These are phyloP conservation scores for Isotomurus palustris DNA, from an alignment of 2,888 invertebrate species.

Conservation along the genomic window DNA sequence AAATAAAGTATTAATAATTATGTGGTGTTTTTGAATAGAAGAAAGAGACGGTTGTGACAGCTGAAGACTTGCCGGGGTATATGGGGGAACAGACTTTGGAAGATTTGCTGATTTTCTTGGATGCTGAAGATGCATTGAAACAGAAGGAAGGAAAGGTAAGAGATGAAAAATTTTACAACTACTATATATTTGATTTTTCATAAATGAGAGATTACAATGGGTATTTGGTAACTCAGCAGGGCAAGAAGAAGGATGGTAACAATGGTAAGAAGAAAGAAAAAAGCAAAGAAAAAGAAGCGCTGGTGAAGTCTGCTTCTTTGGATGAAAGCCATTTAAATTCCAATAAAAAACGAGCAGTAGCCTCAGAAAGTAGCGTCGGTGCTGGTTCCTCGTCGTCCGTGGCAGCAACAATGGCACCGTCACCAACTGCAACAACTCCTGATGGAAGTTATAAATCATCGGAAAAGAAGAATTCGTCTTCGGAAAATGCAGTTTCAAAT, in stretches of 20 bases:
- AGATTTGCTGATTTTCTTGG: not conserved
- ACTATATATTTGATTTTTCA: too few species aligned
- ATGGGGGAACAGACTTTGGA: not conserved
- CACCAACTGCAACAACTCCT: not conserved
- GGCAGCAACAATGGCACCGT: not conserved
- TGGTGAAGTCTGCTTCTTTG: constrained; percentile 40
- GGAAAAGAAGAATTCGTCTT: not conserved
- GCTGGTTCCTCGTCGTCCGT: not conserved
- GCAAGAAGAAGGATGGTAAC: too few species aligned
- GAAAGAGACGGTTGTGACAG: too few species aligned
- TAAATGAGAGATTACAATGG: too few species aligned
- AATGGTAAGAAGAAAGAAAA: constrained; percentile 23
- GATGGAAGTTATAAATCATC: not conserved
- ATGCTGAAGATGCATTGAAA: too few species aligned
- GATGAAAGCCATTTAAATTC: constrained; percentile 35
- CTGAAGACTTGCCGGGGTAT: too few species aligned
- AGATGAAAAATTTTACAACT: too few species aligned
- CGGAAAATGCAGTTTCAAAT: not conserved
- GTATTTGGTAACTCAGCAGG: too few species aligned
- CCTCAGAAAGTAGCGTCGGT: not conserved
- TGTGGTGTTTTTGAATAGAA: too few species aligned
- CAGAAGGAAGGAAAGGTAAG: too few species aligned
- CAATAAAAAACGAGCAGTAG: not conserved
- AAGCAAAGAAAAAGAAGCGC: constrained; percentile 27
- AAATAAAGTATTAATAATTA: too few species aligned